phyloP scores from a whole-genome alignment of 2,113 vertebrate genomes.

The Tetraodon nigroviridis region DNA sequence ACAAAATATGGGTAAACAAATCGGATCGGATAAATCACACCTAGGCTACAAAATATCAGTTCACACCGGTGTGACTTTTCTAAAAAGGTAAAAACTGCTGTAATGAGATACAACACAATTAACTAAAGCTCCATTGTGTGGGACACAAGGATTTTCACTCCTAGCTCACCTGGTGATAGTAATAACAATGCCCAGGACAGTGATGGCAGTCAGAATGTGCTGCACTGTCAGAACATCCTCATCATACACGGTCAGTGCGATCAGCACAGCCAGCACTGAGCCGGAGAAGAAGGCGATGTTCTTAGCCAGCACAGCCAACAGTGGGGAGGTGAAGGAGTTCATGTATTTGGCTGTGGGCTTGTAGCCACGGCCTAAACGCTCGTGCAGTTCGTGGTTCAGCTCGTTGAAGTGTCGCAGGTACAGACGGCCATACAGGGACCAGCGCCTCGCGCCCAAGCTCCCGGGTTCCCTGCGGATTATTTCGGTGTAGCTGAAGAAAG shows the following conservation, averaged over 20 bases:
- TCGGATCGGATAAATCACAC: too few relatives aligned
- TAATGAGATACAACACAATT: neutral
- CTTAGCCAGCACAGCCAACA: slow-evolving; percentile 91
- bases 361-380: slow-evolving; percentile 91
- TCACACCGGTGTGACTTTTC: too few relatives aligned
- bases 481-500: slow-evolving; percentile 98
- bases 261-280: slow-evolving; percentile 94
- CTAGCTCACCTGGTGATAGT: slow-evolving; percentile 87
- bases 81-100: too few relatives aligned
- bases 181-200: slow-evolving; percentile 90
- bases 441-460: slow-evolving; percentile 92
- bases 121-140: neutral
- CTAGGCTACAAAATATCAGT: too few relatives aligned
- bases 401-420: slow-evolving; percentile 98
- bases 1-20: slow-evolving; percentile 12
- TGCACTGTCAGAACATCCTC: slow-evolving; percentile 94
- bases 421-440: slow-evolving; percentile 92
- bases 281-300: slow-evolving; percentile 96
- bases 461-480: slow-evolving; percentile 94
- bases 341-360: slow-evolving; percentile 98
- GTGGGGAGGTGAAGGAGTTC: slow-evolving; percentile 96
- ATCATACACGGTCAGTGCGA: slow-evolving; percentile 94
- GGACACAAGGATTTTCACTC: neutral
- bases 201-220: slow-evolving; percentile 93
- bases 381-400: slow-evolving; percentile 91